Evolutionary conservation across 2,113 vertebrate species (phyloP).

Genomic region (Dicaeum eximium): DNA sequence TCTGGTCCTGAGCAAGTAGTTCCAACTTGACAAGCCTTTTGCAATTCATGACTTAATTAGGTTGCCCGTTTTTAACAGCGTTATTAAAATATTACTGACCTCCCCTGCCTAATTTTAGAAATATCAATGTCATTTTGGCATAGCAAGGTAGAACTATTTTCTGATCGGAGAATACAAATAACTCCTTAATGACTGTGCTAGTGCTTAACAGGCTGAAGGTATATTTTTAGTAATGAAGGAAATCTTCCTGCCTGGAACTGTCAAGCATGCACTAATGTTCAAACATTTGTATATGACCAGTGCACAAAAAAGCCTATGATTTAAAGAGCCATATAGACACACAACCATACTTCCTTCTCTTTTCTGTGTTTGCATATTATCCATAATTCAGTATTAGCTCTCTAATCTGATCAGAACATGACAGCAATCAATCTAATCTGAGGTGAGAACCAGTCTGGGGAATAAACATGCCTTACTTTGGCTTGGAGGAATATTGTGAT

Average conservation of each 20-base stretch:
- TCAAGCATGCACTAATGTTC: not conserved
- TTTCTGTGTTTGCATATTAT: not conserved
- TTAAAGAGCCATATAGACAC: not conserved
- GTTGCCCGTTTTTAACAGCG: not conserved
- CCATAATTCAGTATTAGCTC: not conserved
- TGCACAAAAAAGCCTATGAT: not conserved
- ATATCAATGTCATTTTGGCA: not conserved
- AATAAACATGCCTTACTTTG: not conserved
- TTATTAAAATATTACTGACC: constrained; percentile 38
- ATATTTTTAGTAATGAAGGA: not conserved
- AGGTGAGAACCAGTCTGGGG: not conserved
- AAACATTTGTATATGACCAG: not conserved
- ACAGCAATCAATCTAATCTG: not conserved
- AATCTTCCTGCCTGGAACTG: not conserved
- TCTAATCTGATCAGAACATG: not conserved
- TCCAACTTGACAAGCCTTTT: not conserved
- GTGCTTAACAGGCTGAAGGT: not conserved
- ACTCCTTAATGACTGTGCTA: constrained; percentile 10
- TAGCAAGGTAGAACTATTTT: constrained; percentile 23
- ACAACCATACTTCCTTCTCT: not conserved
- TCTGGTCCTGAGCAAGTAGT: not conserved
- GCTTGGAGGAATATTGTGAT: not conserved
- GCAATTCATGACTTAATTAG: constrained; percentile 39
- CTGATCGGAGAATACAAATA: constrained; percentile 8
- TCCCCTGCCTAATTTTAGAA: constrained; percentile 25